Base-by-base conservation (phyloP, 2,888 invertebrate genomes). In the Chrysina gloriosa region DNA sequence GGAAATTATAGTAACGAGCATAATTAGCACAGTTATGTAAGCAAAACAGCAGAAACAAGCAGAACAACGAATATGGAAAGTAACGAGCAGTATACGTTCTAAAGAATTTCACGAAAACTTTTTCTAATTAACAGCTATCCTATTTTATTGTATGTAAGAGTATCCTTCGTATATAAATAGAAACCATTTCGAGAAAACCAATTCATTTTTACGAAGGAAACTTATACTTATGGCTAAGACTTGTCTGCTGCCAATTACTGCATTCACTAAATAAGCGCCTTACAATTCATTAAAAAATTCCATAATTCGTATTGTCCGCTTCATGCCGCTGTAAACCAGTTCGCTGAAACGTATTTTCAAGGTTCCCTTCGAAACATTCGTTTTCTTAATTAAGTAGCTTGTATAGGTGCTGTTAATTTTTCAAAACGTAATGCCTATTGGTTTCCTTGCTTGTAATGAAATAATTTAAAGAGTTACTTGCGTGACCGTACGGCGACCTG, bases 401-500 rank as follows among this genome's bases (percentile, higher is more conserved):
- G 50, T 50, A 27, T 50, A 7, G 16, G 16, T 6, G n/a, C 50
- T 11, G 27, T 14, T 50, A 50, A 50, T 50, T 50, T 50, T 25
- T 27, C 50, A 16, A 27, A 29, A 50, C 29, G 50, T 50, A 50
- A 50, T 50, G 27, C 50, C 29, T 50, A 50, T 50, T 50, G 50
- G 50, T 50, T 50, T 29, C 29, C 29, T 16, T 5, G 50, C 27
- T 19, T 27, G 50, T 50, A 50, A 50, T 50, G 50, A 50, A 50
- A 50, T 50, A 50, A 50, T 50, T 50, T 50, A 50, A 50, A 50
- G 50, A 29, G 50, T 50, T 50, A 19, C 29, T 50, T 29, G 50
- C 50, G 50, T 50, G 50, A 50, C 50, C 16, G 29, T 29, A 27
- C 16, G 11, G 14, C 7, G 27, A 11, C 2, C 7, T 16, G 14